Base-by-base conservation (phyloP, 2,888 invertebrate genomes). In the Hirtodrosophila trivittata region DNA sequence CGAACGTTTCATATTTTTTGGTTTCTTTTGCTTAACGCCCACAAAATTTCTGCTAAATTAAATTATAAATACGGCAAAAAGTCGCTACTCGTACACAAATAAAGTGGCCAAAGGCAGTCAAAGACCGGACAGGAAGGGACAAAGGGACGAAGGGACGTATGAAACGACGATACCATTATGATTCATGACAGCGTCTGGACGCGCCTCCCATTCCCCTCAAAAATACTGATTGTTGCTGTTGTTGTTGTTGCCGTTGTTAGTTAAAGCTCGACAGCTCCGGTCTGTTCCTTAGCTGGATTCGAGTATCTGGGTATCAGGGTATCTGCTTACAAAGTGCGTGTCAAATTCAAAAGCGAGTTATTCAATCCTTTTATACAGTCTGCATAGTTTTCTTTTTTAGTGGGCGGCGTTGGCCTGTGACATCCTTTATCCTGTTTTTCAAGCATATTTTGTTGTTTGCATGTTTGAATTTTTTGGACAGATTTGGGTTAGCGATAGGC, bases 31-130 rank as follows among this genome's bases (percentile, higher is more conserved):
- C 68, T 62, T 49, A 77, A 80, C 82, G 77, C 86, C 84, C 86
- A 72, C 83, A 84, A 82, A 80, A 80, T 82, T 82, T 84, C 81
- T 80, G 84, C 84, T 82, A 81, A 82, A 82, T 82, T 82, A 84
- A 86, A 84, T 82, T 82, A 82, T 84, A 82, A 82, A 84, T 86
- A 84, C 77, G 70, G 66, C 75, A 77, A 75, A 77, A 83, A 82
- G 77, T 78, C 83, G 68, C 66, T 66, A 33, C 28, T 21, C 18
- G 18, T 21, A 52, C 70, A 70, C 57, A 67, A 67, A 78, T 71
- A 83, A 67, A 77, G 75, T 75, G 64, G 63, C 60, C 71, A 65
- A 60, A 77, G 68, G 66, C 75, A 42, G 60, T 38, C 55, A n/a
- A 9, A 14, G 35, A 18, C 32, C 30, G 28, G 30, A 30, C 26